Conservation (phyloP, 2,888 invertebrate genomes). For the Serrognathus titanus region DNA sequence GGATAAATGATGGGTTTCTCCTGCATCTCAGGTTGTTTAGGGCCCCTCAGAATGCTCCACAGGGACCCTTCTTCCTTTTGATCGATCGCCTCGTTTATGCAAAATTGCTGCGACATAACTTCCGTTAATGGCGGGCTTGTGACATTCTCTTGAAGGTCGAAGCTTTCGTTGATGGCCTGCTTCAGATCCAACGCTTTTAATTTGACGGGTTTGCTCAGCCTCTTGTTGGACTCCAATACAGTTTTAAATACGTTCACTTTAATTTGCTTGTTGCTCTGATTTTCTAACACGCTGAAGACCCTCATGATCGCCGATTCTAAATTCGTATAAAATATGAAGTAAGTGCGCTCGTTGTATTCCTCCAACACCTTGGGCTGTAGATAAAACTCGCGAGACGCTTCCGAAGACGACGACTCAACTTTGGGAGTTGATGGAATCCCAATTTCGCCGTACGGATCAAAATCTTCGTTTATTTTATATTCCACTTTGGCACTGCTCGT, state of each 20-base stretch:
- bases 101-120: too few species aligned
- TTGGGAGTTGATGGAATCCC: neutral
- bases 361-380: conserved; percentile 9
- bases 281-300: conserved; percentile 8
- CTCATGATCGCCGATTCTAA: conserved; percentile 8
- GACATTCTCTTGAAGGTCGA: neutral
- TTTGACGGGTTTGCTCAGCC: neutral
- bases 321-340: conserved; percentile 11
- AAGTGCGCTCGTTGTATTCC: conserved; percentile 9
- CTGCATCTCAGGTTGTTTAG: conserved; percentile 3
- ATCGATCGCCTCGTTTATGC: conserved; percentile 3
- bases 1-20: conserved; percentile 13
- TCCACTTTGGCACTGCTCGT: conserved; percentile 13
- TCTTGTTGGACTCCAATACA: neutral
- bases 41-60: conserved; percentile 12
- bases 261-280: conserved; percentile 3
- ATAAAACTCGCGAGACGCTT: conserved; percentile 16
- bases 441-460: conserved; percentile 2
- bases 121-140: neutral
- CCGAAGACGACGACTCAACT: neutral
- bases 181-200: conserved; percentile 11
- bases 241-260: conserved; percentile 3
- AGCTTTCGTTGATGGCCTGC: neutral
- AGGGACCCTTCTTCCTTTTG: conserved; percentile 11
- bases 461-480: conserved; percentile 4